Evolutionary conservation across 2,113 vertebrate genomes (phyloP), one percentile per base, ranked within the genome.

Genomic region (Rhagologus leucostigma): DNA sequence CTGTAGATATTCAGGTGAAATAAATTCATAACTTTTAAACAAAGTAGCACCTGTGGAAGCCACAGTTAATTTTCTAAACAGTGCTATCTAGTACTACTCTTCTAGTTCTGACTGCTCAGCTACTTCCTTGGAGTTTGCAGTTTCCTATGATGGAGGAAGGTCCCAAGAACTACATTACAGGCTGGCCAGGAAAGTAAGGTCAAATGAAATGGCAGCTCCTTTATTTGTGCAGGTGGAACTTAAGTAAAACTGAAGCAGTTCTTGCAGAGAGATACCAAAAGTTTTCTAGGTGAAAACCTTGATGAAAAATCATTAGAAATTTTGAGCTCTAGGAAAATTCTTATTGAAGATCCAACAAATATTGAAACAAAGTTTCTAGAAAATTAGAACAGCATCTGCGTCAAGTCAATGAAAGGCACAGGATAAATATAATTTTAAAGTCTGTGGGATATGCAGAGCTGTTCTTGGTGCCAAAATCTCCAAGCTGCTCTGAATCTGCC

Each of bases 11-110:
- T 27, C 32, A 30, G 16, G 37, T 1, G 39, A 92, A 89, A 86
- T 6, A 53, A 5, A 39, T 53, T n/a, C 0, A 0, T 62, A 46
- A 37, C 1, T 4, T 69, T 56, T 29, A 67, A 62, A 65, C 15
- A 42, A 75, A 82, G 18, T 21, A 76, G 27, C 22, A 37, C 3
- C 2, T 42, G 6, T 19, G 10, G 24, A 46, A 73, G 20, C 10
- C 39, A 32, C 8, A 16, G 29, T 13, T 18, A 32, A 16, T 69
- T 87, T 76, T 74, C n/a, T 29, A 29, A 74, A 89, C 19, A 35
- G 6, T 15, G 3, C 12, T 50, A 7, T n/a, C 22, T 46, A 60
- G 44, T 10, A 11, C 24, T n/a, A 30, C 1, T 77, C 1, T 59
- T 84, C 19, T 42, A 53, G 10, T 44, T 88, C 32, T 73, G 10